Evolutionary conservation across 1,140 invertebrate species (phyloP), one percentile per base, ranked within the genome.

Genomic region (Neodiprion pinetum): DNA sequence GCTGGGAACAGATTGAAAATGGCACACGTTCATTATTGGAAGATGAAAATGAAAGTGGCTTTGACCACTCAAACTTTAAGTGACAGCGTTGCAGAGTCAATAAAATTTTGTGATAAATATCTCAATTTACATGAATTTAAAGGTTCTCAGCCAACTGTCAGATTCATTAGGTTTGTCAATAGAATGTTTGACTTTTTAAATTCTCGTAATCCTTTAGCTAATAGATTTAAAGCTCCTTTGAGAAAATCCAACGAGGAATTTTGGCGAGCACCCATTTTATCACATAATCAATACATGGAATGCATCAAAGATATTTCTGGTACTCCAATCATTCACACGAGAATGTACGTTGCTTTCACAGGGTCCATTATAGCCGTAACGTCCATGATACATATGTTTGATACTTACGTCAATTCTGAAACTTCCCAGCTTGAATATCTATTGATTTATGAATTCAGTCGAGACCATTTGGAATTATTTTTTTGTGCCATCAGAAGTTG

Each of bases 401-500:
- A 80, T 66, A n/a, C 7, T 0, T 80, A 73, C 65, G 79, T 80
- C 0, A 79, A 80, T 67, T 74, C 78, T 7, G 11, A 12, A 7
- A 47, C 73, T n/a, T 76, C 78, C 0, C 70, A 67, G 12, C 1
- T 81, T 1, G 68, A 76, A 28, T 79, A 79, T 72, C 11, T 81
- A 7, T 28, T 81, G 7, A 79, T 75, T 0, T 80, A 77, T 21
- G 79, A 80, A 73, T 47, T 78, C 12, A 78, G 76, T 48, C 80
- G 79, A 74, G 78, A 81, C 67, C 77, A 80, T 71, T 49, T 81
- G 21, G 74, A 81, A 75, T 23, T 81, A 0, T 81, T 81, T 17
- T 17, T 78, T 48, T 75, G 77, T 72, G 77, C 78, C 0, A 80
- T 80, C n/a, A 50, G 79, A 68, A 74, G 28, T 49, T 74, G 77